Base-by-base conservation (phyloP, 2,113 vertebrate species). In the Vulpes ferrilata region DNA sequence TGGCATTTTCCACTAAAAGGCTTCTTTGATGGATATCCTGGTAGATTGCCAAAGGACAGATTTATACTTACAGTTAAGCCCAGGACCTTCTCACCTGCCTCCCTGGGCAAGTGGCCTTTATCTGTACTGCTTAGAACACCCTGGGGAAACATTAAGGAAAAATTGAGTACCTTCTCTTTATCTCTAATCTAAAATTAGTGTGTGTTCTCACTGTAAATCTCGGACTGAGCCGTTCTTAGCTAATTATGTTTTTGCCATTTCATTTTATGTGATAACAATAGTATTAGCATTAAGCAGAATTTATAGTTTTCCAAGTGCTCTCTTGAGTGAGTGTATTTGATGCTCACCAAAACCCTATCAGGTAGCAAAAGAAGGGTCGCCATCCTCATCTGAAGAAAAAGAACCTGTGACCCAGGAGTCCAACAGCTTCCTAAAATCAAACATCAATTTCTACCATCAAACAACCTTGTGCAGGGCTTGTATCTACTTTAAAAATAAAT, bases 181-280 rank as follows among this genome's bases (percentile, higher is more conserved):
- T 97, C 90, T 90, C 20, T 76, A 95, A 96, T 64, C 76, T 84
- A 84, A 90, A 95, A 97, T 97, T 43, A 95, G 87, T 35, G 48
- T 48, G 87, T 30, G 35, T 78, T 62, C 60, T 8, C 57, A 51
- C 38, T 89, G 59, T 92, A 86, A 90, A 90, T 93, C 93, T 84
- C 85, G 53, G 83, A 64, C 6, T 3, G 57, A 90, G 83, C 62
- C 7, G 9, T 59, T 94, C 78, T 94, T 78, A 43, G 92, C 79
- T 95, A 67, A 27, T 93, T 88, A 85, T 92, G 38, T 89, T 60
- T 88, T 79, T 32, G 79, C 48, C 95, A 79, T 95, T 89, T 96
- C 89, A 90, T 97, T 96, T 97, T 78, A 38, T n/a, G 43, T 48
- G 79, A 82, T 88, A 97, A 88, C 69, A 95, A 53, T 23, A 78